Conservation (phyloP, 2,113 vertebrate genomes). For the Python bivittatus region DNA sequence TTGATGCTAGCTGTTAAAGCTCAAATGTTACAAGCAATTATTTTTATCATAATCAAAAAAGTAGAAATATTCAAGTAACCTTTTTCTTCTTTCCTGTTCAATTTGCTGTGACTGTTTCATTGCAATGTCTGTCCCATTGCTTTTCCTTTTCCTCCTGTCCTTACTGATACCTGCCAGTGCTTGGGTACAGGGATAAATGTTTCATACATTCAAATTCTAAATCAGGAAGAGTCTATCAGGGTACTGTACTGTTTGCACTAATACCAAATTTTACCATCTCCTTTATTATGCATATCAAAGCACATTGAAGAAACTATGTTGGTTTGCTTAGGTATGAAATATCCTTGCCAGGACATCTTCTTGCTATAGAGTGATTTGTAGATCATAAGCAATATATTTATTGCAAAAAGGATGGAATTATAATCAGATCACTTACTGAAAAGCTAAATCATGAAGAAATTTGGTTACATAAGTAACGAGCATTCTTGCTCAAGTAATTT, state of each 20-base stretch:
- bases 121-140: constrained; percentile 75
- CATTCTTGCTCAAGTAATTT: constrained; percentile 12
- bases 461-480: neutral
- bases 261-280: constrained; percentile 55
- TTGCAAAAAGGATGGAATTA: constrained; percentile 10
- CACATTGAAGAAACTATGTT: constrained; percentile 44
- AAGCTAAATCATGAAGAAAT: constrained; percentile 40
- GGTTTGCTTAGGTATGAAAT: constrained; percentile 23
- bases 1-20: constrained; percentile 60
- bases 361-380: constrained; percentile 12
- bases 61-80: constrained; percentile 71
- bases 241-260: constrained; percentile 80
- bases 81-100: constrained; percentile 70
- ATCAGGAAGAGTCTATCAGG: constrained; percentile 88
- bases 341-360: constrained; percentile 36
- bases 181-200: constrained; percentile 95
- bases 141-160: constrained; percentile 78
- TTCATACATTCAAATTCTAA: constrained; percentile 93
- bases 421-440: constrained; percentile 25
- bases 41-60: constrained; percentile 54
- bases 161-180: constrained; percentile 85
- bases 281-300: constrained; percentile 48
- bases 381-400: constrained; percentile 38
- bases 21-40: constrained; percentile 60
- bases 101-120: constrained; percentile 65